Conservation (phyloP, 2,113 vertebrate species). For the Empidonax alnorum region DNA sequence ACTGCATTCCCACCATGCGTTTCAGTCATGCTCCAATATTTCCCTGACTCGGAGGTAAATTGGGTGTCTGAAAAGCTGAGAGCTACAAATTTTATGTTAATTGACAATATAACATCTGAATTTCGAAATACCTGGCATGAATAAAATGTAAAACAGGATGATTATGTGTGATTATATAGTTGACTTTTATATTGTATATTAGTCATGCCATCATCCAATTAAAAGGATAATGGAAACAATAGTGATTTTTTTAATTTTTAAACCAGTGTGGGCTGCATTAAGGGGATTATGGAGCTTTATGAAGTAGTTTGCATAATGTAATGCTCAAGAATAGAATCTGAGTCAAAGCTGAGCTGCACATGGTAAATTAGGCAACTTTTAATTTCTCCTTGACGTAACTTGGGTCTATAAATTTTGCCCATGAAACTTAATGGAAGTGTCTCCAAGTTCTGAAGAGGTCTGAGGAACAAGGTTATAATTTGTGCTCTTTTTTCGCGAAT, state of each 20-base stretch:
- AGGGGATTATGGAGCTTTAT: conserved; percentile 47
- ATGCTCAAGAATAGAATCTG: conserved; percentile 46
- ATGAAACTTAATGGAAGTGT: not conserved
- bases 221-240: conserved; percentile 50
- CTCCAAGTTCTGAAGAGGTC: not conserved
- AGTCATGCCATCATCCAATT: conserved; percentile 49
- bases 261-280: conserved; percentile 30
- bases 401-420: not conserved
- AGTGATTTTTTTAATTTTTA: conserved; percentile 40
- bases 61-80: not conserved
- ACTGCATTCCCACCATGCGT: not conserved
- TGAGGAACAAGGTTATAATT: not conserved
- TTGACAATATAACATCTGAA: conserved; percentile 21
- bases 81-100: conserved; percentile 18
- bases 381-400: not conserved
- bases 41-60: not conserved
- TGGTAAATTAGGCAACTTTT: conserved; percentile 23
- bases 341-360: conserved; percentile 35
- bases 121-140: conserved; percentile 31
- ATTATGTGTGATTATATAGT: conserved; percentile 44
- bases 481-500: not conserved
- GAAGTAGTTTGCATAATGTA: conserved; percentile 43
- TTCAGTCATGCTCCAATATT: not conserved
- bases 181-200: conserved; percentile 36
- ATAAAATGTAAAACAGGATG: conserved; percentile 36